Evolutionary conservation across 2,888 invertebrate species (phyloP).

Genomic region (Brenthis daphne): DNA sequence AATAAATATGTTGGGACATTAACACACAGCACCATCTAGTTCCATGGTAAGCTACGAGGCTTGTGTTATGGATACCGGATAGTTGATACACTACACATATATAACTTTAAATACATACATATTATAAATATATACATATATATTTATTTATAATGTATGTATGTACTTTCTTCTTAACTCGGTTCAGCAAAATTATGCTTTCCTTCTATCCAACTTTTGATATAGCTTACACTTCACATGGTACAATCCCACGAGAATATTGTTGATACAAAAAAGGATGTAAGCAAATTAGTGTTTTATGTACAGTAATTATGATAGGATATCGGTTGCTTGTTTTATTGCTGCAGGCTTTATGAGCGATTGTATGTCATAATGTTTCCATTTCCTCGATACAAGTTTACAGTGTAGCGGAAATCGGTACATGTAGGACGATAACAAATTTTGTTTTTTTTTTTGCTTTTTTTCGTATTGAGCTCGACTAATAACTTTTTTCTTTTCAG

Average conservation of each 20-base stretch:
- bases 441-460: slow-evolving; percentile 56
- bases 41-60: too few relatives aligned
- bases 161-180: too few relatives aligned
- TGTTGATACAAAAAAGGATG: slow-evolving; percentile 15
- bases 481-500: slow-evolving; percentile 54
- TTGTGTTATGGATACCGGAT: too few relatives aligned
- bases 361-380: slow-evolving; percentile 48
- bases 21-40: too few relatives aligned
- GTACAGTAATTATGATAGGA: slow-evolving; percentile 27
- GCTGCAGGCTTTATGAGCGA: slow-evolving; percentile 16
- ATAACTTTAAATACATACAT: too few relatives aligned
- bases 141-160: too few relatives aligned
- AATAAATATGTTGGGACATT: too few relatives aligned
- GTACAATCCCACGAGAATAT: slow-evolving; percentile 26
- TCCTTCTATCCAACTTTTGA: background rate
- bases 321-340: slow-evolving; percentile 31
- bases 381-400: slow-evolving; percentile 48
- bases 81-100: too few relatives aligned
- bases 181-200: too few relatives aligned
- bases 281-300: slow-evolving; percentile 29
- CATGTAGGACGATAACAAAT: slow-evolving; percentile 58
- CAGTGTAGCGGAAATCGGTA: slow-evolving; percentile 55
- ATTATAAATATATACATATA: too few relatives aligned
- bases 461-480: slow-evolving; percentile 6
- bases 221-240: slow-evolving; percentile 14